Percentiles rank a stretch among this genome's conserved stretches.
phyloP scores from a whole-genome alignment of 1,140 invertebrate genomes.

The Brachionus paranguensis region DNA sequence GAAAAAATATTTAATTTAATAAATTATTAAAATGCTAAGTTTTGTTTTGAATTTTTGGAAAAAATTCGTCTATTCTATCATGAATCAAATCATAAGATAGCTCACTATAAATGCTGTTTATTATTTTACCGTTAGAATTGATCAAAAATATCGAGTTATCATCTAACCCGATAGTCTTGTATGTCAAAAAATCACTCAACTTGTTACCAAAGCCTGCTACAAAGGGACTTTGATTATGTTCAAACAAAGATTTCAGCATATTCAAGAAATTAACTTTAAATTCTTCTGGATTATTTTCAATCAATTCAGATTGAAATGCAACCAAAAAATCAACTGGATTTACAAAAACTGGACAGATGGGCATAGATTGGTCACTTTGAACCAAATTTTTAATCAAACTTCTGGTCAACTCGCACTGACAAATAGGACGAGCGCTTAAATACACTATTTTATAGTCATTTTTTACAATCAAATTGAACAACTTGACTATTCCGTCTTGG shows the following conservation, averaged over 20 bases:
- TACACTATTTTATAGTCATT: slow-evolving; percentile 73
- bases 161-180: slow-evolving; percentile 90
- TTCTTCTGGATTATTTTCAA: slow-evolving; percentile 96
- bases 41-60: neutral
- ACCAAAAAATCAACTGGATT: slow-evolving; percentile 93
- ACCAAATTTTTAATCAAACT: slow-evolving; percentile 86
- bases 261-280: slow-evolving; percentile 96
- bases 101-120: neutral
- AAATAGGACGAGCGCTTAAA: slow-evolving; percentile 91
- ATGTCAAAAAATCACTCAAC: slow-evolving; percentile 83
- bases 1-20: neutral
- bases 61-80: slow-evolving; percentile 1
- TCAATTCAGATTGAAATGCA: slow-evolving; percentile 89
- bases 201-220: slow-evolving; percentile 96
- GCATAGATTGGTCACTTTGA: slow-evolving; percentile 77
- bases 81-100: neutral
- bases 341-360: slow-evolving; percentile 88
- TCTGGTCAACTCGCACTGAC: slow-evolving; percentile 76
- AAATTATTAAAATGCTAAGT: neutral
- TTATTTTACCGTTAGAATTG: slow-evolving; percentile 72
- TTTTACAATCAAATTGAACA: slow-evolving; percentile 91
- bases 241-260: slow-evolving; percentile 86
- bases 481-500: slow-evolving; percentile 76
- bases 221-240: slow-evolving; percentile 68
- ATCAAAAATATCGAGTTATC: slow-evolving; percentile 94